Evolutionary conservation across 2,888 invertebrate genomes (phyloP).

Genomic region (Eupeodes luniger): DNA sequence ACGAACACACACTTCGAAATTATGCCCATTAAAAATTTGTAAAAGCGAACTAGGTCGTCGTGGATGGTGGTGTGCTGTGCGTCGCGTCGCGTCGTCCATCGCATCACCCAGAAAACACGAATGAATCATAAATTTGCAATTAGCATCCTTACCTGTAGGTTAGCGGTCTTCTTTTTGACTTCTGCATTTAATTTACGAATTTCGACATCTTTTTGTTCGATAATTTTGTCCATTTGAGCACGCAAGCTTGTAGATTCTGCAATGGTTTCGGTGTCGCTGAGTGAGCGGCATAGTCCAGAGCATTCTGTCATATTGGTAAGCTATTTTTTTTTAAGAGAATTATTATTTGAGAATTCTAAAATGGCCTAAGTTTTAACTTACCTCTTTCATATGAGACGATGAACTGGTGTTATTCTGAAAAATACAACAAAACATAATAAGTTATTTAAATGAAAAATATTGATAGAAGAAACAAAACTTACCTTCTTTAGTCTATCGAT

Average conservation of each 20-base stretch:
- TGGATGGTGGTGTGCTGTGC: too few relatives aligned
- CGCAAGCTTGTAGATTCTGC: constrained; percentile 59
- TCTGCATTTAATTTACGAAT: constrained; percentile 85
- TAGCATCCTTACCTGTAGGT: constrained; percentile 80
- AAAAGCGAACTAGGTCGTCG: constrained; percentile 17
- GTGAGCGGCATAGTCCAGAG: constrained; percentile 78
- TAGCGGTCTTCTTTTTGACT: constrained; percentile 82
- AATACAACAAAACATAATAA: not conserved
- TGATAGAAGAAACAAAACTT: not conserved
- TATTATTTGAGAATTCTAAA: not conserved
- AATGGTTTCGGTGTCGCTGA: constrained; percentile 80
- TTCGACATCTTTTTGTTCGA: constrained; percentile 85
- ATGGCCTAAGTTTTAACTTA: not conserved
- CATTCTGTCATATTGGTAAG: constrained; percentile 62
- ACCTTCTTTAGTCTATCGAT: constrained; percentile 79
- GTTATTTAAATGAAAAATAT: not conserved
- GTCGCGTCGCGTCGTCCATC: too few relatives aligned
- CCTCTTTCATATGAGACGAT: constrained; percentile 58
- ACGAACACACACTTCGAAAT: not conserved
- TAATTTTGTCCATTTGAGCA: constrained; percentile 83
- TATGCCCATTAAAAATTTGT: not conserved
- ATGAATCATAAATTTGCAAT: constrained; percentile 39
- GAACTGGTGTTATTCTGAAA: constrained; percentile 49
- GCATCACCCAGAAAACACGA: not conserved
- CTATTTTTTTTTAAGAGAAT: constrained; percentile 16